Conservation (phyloP, 2,797 vertebrate genomes). For the Coranthus polyacanthus region DNA sequence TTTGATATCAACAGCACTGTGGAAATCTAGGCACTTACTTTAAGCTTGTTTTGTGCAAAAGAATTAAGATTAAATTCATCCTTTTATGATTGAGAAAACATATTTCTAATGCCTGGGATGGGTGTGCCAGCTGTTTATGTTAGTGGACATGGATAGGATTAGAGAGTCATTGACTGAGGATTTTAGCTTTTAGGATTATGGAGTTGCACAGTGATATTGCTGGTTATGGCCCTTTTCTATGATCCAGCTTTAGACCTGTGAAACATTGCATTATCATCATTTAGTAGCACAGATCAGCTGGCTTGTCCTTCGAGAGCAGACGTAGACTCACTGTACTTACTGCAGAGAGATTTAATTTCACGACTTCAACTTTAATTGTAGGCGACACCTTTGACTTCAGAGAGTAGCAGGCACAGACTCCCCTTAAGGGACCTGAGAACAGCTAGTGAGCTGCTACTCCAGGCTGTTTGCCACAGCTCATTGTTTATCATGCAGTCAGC, state of each 20-base stretch:
- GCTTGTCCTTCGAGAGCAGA: slow-evolving; percentile 42
- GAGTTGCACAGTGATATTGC: slow-evolving; percentile 91
- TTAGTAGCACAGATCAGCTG: slow-evolving; percentile 46
- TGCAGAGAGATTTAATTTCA: slow-evolving; percentile 17
- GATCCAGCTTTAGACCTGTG: slow-evolving; percentile 82
- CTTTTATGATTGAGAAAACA: slow-evolving; percentile 75
- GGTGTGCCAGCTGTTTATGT: slow-evolving; percentile 83
- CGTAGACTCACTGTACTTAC: slow-evolving; percentile 19
- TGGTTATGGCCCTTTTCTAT: slow-evolving; percentile 81
- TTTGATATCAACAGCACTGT: slow-evolving; percentile 13
- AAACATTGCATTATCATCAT: slow-evolving; percentile 69
- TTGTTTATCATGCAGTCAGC: slow-evolving; percentile 86
- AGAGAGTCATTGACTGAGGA: slow-evolving; percentile 91
- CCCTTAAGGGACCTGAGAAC: slow-evolving; percentile 71
- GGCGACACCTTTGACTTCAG: slow-evolving; percentile 34
- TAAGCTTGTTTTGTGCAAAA: slow-evolving; percentile 71
- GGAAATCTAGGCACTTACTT: slow-evolving; percentile 75
- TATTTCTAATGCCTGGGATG: slow-evolving; percentile 70
- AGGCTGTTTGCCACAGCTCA: slow-evolving; percentile 82
- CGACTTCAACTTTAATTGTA: slow-evolving; percentile 26
- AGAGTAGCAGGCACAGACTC: slow-evolving; percentile 46
- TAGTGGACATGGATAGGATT: slow-evolving; percentile 90
- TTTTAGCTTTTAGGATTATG: slow-evolving; percentile 93
- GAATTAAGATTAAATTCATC: slow-evolving; percentile 78
- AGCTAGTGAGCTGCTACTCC: slow-evolving; percentile 74